Percentiles rank a stretch among this genome's conserved stretches.
These are phyloP conservation scores for Apantesis nais DNA, from an alignment of 2,888 invertebrate species.

Conservation along the genomic window DNA sequence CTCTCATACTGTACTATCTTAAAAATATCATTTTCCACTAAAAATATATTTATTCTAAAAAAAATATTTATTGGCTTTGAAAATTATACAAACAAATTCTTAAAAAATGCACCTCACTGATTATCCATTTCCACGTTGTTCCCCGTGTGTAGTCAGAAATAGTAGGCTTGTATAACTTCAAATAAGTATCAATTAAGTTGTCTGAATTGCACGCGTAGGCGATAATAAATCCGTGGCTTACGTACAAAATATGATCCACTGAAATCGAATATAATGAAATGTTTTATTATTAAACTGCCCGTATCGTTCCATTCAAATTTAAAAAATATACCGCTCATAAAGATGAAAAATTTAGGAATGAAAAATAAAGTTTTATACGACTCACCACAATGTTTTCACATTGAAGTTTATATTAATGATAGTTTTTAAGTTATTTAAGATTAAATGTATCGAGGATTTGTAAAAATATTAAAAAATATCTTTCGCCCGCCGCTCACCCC, in stretches of 20 bases:
- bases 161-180: slow-evolving; percentile 74
- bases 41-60: too few species aligned
- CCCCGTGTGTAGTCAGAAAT: slow-evolving; percentile 80
- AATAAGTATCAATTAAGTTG: slow-evolving; percentile 60
- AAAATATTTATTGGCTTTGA: not conserved
- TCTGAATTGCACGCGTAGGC: slow-evolving; percentile 72
- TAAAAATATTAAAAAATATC: too few species aligned
- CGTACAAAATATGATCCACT: slow-evolving; percentile 87
- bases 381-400: too few species aligned
- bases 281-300: not conserved
- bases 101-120: slow-evolving; percentile 71
- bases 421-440: too few species aligned
- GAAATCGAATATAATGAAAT: slow-evolving; percentile 23
- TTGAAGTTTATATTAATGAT: too few species aligned
- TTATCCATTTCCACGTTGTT: slow-evolving; percentile 77
- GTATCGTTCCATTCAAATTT: not conserved
- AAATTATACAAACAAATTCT: too few species aligned
- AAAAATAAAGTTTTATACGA: too few species aligned
- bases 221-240: slow-evolving; percentile 76
- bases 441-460: too few species aligned
- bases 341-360: too few species aligned
- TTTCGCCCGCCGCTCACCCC: too few species aligned
- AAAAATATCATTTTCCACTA: too few species aligned
- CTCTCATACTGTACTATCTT: too few species aligned
- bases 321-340: not conserved